These are phyloP conservation scores for Tangara arthus DNA, from an alignment of 2,797 vertebrate genomes.

Conservation along the genomic window DNA sequence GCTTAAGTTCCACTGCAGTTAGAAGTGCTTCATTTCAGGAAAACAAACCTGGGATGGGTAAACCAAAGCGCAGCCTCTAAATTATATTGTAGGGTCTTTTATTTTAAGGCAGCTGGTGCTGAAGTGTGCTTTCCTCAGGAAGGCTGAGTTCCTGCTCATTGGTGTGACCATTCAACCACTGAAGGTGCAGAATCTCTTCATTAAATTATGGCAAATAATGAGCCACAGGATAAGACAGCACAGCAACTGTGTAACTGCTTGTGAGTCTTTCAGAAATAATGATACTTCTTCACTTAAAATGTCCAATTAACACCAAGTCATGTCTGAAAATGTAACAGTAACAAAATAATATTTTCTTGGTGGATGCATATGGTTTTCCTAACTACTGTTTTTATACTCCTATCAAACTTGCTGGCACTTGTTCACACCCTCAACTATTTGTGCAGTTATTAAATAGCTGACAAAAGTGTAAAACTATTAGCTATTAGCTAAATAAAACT, in stretches of 20 bases:
- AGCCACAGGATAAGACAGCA: neutral
- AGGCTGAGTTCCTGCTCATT: neutral
- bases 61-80: neutral
- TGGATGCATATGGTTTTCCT: conserved; percentile 66
- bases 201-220: conserved; percentile 21
- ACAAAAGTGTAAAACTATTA: conserved; percentile 74
- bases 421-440: conserved; percentile 67
- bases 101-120: neutral
- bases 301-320: conserved; percentile 52
- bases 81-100: neutral
- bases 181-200: conserved; percentile 9
- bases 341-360: conserved; percentile 73
- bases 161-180: neutral
- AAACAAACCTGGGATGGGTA: neutral
- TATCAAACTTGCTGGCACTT: conserved; percentile 71
- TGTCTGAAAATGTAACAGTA: conserved; percentile 58
- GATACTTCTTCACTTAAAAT: conserved; percentile 53
- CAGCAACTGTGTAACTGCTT: neutral
- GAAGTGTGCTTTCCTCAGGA: neutral
- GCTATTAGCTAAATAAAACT: conserved; percentile 71
- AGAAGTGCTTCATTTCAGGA: neutral
- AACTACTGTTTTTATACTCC: conserved; percentile 73
- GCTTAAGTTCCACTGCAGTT: neutral
- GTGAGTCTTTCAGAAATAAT: conserved; percentile 53
- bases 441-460: conserved; percentile 72